phyloP scores from a whole-genome alignment of 1,140 invertebrate species.

The Sitobion miscanthi region DNA sequence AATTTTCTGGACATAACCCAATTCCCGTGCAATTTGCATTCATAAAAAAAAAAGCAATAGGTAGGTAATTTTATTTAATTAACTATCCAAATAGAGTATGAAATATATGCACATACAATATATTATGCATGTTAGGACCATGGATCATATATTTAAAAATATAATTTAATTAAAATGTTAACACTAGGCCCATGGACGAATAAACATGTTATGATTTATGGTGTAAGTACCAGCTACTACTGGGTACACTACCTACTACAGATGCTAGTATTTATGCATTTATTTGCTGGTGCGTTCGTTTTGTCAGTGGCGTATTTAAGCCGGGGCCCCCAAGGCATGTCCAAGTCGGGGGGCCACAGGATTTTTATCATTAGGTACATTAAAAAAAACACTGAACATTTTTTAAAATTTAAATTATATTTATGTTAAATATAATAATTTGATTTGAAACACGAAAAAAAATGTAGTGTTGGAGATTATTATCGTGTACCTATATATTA shows the following conservation, averaged over 20 bases:
- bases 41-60: not conserved
- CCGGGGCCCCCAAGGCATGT: too few relatives aligned
- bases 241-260: too few relatives aligned
- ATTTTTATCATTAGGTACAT: too few relatives aligned
- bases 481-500: too few relatives aligned
- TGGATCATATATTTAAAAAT: not conserved
- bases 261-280: not conserved
- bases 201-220: not conserved
- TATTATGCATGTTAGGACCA: not conserved
- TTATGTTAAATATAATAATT: too few relatives aligned
- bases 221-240: not conserved
- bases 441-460: too few relatives aligned
- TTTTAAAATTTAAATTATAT: too few relatives aligned
- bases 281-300: not conserved
- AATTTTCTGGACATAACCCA: not conserved
- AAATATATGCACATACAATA: not conserved
- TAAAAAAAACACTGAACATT: too few relatives aligned
- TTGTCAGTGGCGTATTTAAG: too few relatives aligned
- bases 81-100: constrained; percentile 8
- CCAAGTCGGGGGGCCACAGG: too few relatives aligned
- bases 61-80: not conserved
- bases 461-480: too few relatives aligned
- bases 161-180: not conserved
- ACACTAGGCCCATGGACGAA: not conserved
- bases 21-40: not conserved